Conservation (phyloP, 1,140 invertebrate genomes). For the Octopus sinensis region DNA sequence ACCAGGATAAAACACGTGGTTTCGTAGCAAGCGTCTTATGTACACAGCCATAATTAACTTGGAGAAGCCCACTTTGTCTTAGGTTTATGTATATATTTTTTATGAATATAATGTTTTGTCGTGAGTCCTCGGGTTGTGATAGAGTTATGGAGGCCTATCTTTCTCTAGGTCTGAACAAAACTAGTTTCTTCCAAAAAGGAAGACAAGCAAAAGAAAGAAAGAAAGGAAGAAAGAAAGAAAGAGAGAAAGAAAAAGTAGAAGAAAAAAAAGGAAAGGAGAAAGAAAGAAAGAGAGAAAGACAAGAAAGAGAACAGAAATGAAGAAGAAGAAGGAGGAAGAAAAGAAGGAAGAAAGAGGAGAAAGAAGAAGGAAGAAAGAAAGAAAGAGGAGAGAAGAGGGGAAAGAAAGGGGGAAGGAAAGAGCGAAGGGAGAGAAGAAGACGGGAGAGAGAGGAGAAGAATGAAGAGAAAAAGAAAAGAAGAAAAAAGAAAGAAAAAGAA, state of each 20-base stretch:
- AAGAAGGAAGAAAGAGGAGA: not conserved
- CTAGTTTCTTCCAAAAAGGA: not conserved
- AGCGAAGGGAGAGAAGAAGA: not conserved
- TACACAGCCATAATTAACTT: too few relatives aligned
- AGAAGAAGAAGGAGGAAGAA: not conserved
- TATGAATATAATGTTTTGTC: too few relatives aligned
- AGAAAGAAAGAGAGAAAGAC: not conserved
- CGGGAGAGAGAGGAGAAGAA: not conserved
- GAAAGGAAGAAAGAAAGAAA: constrained; percentile 15
- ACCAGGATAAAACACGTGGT: too few relatives aligned
- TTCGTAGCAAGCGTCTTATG: too few relatives aligned
- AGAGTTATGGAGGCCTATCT: too few relatives aligned
- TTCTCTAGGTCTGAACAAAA: too few relatives aligned
- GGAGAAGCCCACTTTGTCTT: too few relatives aligned
- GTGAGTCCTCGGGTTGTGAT: too few relatives aligned
- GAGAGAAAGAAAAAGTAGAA: not conserved
- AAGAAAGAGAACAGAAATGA: not conserved
- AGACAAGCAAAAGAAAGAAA: constrained; percentile 7
- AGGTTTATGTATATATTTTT: too few relatives aligned
- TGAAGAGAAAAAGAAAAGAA: constrained; percentile 6
- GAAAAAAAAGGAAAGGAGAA: not conserved
- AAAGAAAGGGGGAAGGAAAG: not conserved
- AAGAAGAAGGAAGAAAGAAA: not conserved
- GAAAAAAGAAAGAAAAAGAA: not conserved
- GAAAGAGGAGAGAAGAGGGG: not conserved